A percentile compares a stretch with the other conserved stretches of the same genome.
Conservation (phyloP, 1,140 invertebrate genomes). For the Coenobita brevimanus region DNA sequence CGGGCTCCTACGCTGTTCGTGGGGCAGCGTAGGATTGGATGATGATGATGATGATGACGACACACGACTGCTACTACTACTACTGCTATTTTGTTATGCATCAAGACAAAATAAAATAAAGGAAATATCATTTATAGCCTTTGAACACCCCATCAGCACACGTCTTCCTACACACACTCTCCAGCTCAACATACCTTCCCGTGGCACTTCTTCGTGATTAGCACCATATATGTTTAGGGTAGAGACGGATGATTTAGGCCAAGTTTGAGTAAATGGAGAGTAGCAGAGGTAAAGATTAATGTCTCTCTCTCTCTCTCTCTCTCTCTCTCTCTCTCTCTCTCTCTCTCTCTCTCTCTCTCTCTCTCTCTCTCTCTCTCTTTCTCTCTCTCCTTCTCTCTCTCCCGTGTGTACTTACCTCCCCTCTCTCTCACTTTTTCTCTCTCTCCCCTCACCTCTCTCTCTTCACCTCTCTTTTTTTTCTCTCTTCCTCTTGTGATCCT, state of each 20-base stretch:
- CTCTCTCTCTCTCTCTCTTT: not conserved
- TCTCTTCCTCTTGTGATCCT: constrained; percentile 13
- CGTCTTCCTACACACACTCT: too few species aligned
- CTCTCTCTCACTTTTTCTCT: constrained; percentile 5
- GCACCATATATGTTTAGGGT: too few species aligned
- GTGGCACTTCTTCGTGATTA: too few species aligned
- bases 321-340: not conserved
- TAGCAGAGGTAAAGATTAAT: not conserved
- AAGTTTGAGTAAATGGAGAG: not conserved
- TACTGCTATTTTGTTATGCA: too few species aligned
- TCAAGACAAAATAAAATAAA: too few species aligned
- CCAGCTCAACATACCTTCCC: not conserved
- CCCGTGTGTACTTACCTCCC: not conserved
- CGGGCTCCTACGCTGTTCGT: too few species aligned
- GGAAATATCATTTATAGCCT: too few species aligned
- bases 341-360: not conserved
- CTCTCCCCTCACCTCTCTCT: constrained; percentile 3
- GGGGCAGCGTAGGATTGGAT: too few species aligned
- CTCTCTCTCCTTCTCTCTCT: not conserved
- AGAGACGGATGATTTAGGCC: too few species aligned
- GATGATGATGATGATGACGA: too few species aligned
- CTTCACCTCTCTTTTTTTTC: not conserved
- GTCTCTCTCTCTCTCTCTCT: constrained; percentile 1
- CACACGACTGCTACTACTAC: too few species aligned
- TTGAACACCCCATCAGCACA: too few species aligned